A percentile compares a stretch with the other conserved stretches of the same genome.
phyloP scores from a whole-genome alignment of 2,797 vertebrate genomes.

The Carapus acus region DNA sequence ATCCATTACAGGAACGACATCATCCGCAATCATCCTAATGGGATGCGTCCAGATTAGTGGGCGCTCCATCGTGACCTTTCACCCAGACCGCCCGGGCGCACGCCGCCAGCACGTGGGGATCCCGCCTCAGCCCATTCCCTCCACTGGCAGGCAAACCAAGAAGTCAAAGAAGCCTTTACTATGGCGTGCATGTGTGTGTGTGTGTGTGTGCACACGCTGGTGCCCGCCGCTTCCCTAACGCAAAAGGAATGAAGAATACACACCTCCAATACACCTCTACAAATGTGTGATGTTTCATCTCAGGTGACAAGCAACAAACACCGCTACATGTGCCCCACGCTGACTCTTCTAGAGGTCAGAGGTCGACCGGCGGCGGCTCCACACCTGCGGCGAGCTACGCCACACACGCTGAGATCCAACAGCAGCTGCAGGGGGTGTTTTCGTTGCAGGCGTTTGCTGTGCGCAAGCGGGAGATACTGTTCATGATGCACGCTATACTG shows the following conservation, averaged over 20 bases:
- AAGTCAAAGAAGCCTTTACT: no score
- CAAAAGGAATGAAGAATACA: no score
- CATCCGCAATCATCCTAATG: slow-evolving; percentile 67
- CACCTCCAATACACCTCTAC: no score
- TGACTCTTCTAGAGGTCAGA: slow-evolving; percentile 41
- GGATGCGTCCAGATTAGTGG: slow-evolving; percentile 49
- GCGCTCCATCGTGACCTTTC: slow-evolving; percentile 45
- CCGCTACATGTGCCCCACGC: slow-evolving; percentile 33
- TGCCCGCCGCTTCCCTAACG: no score
- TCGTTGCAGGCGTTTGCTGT: no score
- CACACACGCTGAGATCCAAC: not conserved
- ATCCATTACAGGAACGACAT: slow-evolving; percentile 48
- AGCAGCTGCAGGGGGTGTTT: slow-evolving; percentile 8
- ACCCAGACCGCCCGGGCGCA: slow-evolving; percentile 34
- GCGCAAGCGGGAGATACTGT: no score
- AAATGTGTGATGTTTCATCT: slow-evolving; percentile 52
- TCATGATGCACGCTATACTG: no score
- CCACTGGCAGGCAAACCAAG: no score
- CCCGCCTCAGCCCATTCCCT: no score
- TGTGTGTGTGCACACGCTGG: no score
- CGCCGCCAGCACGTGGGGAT: no score
- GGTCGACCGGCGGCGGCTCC: slow-evolving; percentile 17
- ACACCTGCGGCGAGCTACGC: slow-evolving; percentile 1
- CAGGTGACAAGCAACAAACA: slow-evolving; percentile 43
- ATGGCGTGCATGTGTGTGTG: no score